Evolutionary conservation across 2,888 invertebrate genomes (phyloP).

Genomic region (Protodeltote pygarga): DNA sequence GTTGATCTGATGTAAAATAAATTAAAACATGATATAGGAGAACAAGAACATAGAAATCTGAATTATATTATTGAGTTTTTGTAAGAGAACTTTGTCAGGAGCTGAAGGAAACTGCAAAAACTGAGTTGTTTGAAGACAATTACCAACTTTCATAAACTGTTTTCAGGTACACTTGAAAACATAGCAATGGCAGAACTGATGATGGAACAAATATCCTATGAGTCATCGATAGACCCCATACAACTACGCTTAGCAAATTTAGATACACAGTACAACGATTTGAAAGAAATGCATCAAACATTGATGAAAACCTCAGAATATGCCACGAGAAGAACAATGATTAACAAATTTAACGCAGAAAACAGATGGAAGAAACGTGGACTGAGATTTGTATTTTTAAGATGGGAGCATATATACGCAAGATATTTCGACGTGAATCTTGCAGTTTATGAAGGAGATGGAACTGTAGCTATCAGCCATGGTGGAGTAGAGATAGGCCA

Average conservation of each 20-base stretch:
- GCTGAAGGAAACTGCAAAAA: too few species aligned
- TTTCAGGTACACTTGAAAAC: constrained; percentile 82
- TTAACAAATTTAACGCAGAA: constrained; percentile 84
- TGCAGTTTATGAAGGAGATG: constrained; percentile 70
- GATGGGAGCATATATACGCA: constrained; percentile 65
- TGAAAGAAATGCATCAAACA: constrained; percentile 80
- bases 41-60: too few species aligned
- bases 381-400: constrained; percentile 87
- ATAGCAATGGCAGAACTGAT: constrained; percentile 86
- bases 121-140: too few species aligned
- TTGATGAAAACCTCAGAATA: constrained; percentile 74
- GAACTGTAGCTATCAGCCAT: constrained; percentile 88
- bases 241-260: constrained; percentile 85
- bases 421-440: constrained; percentile 47
- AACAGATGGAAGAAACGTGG: constrained; percentile 92
- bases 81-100: too few species aligned
- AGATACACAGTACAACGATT: constrained; percentile 52
- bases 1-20: too few species aligned
- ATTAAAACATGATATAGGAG: too few species aligned
- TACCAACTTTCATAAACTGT: too few species aligned
- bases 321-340: constrained; percentile 72
- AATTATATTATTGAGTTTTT: too few species aligned
- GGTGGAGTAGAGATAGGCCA: constrained; percentile 91
- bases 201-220: constrained; percentile 88
- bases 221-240: constrained; percentile 83